phyloP scores from a whole-genome alignment of 2,113 vertebrate species.

The Mohoua ochrocephala region DNA sequence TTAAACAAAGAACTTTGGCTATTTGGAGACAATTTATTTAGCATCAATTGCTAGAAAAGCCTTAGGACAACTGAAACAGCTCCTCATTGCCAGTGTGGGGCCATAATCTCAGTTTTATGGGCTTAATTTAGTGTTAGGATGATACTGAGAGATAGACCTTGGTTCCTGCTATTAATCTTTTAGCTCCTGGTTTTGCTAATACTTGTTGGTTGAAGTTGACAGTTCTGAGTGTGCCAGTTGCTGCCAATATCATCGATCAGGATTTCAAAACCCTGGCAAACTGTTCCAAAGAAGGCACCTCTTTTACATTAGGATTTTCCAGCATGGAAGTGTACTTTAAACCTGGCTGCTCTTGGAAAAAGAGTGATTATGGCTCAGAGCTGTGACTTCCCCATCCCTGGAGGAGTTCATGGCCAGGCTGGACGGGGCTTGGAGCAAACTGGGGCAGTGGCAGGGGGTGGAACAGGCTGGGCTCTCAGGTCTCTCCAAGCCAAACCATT shows the following conservation, averaged over 20 bases:
- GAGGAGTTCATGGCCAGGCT: background rate
- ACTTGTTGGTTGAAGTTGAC: fast-evolving
- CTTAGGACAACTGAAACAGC: background rate
- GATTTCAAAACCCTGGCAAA: background rate
- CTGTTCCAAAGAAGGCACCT: background rate
- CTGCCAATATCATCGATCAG: background rate
- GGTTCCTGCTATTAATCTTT: background rate
- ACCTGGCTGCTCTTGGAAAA: background rate
- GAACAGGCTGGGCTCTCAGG: background rate
- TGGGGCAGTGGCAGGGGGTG: background rate
- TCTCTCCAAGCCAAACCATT: background rate
- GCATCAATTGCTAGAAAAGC: background rate
- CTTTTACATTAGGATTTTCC: background rate
- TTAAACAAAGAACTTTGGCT: background rate
- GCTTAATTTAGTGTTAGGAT: background rate
- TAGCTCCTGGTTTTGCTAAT: background rate
- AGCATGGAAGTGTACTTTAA: background rate
- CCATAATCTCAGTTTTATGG: background rate
- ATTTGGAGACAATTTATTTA: background rate
- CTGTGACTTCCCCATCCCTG: background rate
- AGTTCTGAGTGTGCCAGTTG: background rate
- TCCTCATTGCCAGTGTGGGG: background rate
- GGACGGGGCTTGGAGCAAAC: background rate
- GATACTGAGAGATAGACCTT: background rate
- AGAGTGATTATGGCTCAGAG: background rate